Evolutionary conservation across 2,113 vertebrate genomes (phyloP).

Genomic region (Romanogobio albipinnatus): DNA sequence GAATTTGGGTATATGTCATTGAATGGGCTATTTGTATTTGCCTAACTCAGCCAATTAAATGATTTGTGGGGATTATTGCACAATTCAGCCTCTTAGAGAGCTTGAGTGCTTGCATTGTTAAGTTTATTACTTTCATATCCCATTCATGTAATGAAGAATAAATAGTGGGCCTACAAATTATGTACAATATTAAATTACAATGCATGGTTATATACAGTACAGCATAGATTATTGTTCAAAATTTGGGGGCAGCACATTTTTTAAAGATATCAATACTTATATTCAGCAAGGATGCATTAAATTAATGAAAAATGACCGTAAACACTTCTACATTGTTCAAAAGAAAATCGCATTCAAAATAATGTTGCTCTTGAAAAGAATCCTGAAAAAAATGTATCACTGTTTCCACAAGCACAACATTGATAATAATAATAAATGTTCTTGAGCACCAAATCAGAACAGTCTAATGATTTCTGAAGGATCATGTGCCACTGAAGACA

Average conservation of each 20-base stretch:
- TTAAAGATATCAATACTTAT: background rate
- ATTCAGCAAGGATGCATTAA: background rate
- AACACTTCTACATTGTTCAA: background rate
- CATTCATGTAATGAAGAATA: background rate
- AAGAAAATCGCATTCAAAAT: background rate
- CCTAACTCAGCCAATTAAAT: background rate
- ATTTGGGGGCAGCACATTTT: background rate
- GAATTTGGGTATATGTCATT: background rate
- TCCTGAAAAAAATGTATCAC: background rate
- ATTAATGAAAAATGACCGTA: background rate
- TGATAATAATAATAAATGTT: background rate
- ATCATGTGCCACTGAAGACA: too few relatives aligned
- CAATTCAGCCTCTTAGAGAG: background rate
- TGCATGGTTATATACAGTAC: background rate
- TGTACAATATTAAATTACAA: background rate
- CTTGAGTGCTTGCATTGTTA: conserved; percentile 1
- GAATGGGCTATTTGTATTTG: conserved; percentile 20
- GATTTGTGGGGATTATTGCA: conserved; percentile 8
- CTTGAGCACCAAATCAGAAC: background rate
- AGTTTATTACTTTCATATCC: background rate
- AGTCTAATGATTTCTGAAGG: too few relatives aligned
- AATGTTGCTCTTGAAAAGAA: background rate
- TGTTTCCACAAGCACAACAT: background rate
- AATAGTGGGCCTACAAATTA: background rate
- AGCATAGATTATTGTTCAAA: background rate